Percentiles rank a stretch among this genome's conserved stretches.
phyloP scores from a whole-genome alignment of 2,797 vertebrate species.

The Lutjanus argentimaculatus region DNA sequence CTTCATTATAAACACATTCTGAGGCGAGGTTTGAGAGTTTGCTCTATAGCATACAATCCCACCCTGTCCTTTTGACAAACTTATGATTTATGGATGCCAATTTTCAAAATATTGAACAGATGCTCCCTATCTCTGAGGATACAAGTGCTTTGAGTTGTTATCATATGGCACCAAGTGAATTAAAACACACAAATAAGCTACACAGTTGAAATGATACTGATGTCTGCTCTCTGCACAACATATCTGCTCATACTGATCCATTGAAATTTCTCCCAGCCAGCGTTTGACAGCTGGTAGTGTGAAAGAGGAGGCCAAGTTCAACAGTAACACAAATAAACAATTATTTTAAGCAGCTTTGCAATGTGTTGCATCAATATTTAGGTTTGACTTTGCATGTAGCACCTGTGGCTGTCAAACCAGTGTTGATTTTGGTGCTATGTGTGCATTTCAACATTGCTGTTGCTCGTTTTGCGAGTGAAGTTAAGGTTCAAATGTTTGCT shows the following conservation, averaged over 20 bases:
- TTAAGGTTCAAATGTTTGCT: conserved; percentile 10
- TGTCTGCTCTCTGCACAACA: neutral
- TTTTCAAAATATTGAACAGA: conserved; percentile 51
- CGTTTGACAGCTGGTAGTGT: conserved; percentile 28
- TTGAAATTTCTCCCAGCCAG: conserved; percentile 19
- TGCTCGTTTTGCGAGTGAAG: neutral
- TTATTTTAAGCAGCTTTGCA: conserved; percentile 3
- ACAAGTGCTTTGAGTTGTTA: conserved; percentile 17
- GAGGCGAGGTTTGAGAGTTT: conserved; percentile 3
- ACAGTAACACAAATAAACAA: conserved; percentile 40
- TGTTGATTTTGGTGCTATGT: neutral
- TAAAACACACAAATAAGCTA: conserved; percentile 14
- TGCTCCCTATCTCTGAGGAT: conserved; percentile 30
- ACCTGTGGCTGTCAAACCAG: conserved; percentile 11
- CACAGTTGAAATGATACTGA: neutral
- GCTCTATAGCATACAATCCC: conserved; percentile 1
- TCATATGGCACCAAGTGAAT: neutral
- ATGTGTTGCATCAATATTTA: conserved; percentile 17
- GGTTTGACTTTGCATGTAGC: conserved; percentile 1
- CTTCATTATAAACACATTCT: conserved; percentile 49
- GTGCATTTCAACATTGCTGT: neutral
- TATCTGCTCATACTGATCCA: neutral
- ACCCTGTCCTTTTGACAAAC: conserved; percentile 27
- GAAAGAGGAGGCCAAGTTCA: conserved; percentile 21
- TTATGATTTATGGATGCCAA: conserved; percentile 50